Percentiles rank a stretch among this genome's conserved stretches.
phyloP scores from a whole-genome alignment of 2,797 vertebrate genomes.

The Centropyge bicolor region DNA sequence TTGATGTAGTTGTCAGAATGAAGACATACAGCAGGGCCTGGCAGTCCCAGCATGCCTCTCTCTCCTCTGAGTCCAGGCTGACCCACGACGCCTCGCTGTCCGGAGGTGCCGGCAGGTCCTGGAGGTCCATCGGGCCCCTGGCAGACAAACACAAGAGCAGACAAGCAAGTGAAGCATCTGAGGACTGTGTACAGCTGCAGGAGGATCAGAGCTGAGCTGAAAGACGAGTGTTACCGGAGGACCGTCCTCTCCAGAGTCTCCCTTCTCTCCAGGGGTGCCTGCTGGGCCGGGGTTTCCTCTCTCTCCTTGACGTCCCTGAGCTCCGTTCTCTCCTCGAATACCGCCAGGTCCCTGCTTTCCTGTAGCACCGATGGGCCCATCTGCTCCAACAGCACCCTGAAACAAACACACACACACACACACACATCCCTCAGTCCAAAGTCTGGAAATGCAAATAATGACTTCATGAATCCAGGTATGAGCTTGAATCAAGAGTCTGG shows the following conservation, averaged over 20 bases:
- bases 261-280: slow-evolving; percentile 93
- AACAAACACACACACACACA: too few relatives aligned
- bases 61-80: slow-evolving; percentile 94
- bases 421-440: neutral
- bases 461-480: too few relatives aligned
- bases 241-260: slow-evolving; percentile 94
- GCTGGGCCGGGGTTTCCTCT: slow-evolving; percentile 87
- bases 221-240: slow-evolving; percentile 82
- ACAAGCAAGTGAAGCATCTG: neutral
- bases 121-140: slow-evolving; percentile 92
- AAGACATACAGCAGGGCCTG: slow-evolving; percentile 91
- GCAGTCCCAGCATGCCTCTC: slow-evolving; percentile 92
- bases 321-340: slow-evolving; percentile 91
- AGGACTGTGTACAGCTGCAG: rapidly evolving
- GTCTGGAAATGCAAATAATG: too few relatives aligned
- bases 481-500: neutral
- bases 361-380: slow-evolving; percentile 90
- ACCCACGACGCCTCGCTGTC: slow-evolving; percentile 93
- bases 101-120: slow-evolving; percentile 82
- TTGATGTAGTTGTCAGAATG: neutral
- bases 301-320: slow-evolving; percentile 90
- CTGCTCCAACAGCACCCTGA: slow-evolving; percentile 92
- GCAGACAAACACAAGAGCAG: slow-evolving; percentile 29
- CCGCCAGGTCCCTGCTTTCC: slow-evolving; percentile 94
- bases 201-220: too few relatives aligned